Evolutionary conservation across 30 jellyfish, hydroid and myxozoan genomes (phyloP).

Genomic region (Hydra vulgaris): DNA sequence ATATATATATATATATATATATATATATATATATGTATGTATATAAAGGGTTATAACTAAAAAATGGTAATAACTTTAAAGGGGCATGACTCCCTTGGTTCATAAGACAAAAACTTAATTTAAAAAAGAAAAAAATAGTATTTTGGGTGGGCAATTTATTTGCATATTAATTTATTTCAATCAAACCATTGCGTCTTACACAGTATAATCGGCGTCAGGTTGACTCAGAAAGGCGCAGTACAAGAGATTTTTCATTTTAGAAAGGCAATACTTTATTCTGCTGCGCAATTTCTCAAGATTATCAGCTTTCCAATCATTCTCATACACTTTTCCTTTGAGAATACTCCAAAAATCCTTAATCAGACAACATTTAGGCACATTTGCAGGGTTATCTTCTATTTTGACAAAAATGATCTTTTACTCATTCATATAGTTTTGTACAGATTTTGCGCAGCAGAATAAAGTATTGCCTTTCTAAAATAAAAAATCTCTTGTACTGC

Average conservation of each 20-base stretch:
- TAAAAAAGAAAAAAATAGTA: neutral
- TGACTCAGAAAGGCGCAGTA: neutral
- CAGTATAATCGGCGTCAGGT: neutral
- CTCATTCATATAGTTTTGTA: neutral
- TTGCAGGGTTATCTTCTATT: neutral
- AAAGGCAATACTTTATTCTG: neutral
- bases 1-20: too few relatives aligned
- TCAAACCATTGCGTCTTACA: neutral
- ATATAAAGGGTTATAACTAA: too few relatives aligned
- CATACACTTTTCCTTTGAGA: neutral
- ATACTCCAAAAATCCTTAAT: neutral
- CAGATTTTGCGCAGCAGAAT: neutral
- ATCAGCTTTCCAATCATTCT: neutral
- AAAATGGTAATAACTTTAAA: neutral
- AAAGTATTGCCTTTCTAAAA: too few relatives aligned
- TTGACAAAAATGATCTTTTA: neutral
- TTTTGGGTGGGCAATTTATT: neutral
- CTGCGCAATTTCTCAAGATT: neutral
- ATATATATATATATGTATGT: too few relatives aligned
- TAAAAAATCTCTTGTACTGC: too few relatives aligned
- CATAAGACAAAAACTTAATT: neutral
- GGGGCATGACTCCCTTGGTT: constrained; percentile 1
- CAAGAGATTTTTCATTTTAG: neutral
- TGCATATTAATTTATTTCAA: neutral
- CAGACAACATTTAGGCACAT: neutral